phyloP scores from a whole-genome alignment of 2,888 invertebrate genomes.

The Ischnura elegans region DNA sequence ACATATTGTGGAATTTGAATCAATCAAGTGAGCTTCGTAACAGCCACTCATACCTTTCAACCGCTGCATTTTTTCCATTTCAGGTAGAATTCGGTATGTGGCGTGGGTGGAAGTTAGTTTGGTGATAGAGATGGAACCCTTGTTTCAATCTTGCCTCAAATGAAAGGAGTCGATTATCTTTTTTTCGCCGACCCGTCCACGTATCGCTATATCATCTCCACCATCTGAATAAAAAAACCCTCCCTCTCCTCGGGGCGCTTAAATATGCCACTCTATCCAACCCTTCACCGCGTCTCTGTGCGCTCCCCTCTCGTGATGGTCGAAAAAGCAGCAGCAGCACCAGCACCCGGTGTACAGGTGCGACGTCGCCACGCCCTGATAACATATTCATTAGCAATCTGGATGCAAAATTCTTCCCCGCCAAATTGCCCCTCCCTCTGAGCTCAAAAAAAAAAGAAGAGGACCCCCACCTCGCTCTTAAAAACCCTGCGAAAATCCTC shows the following conservation, averaged over 20 bases:
- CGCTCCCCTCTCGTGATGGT: conserved; percentile 10
- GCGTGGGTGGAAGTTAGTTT: neutral
- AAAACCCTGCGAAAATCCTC: neutral
- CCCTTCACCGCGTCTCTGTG: neutral
- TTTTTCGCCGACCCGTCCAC: neutral
- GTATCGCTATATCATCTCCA: neutral
- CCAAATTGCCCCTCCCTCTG: neutral
- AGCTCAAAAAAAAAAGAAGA: too few species aligned
- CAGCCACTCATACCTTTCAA: too few species aligned
- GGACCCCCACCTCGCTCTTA: neutral
- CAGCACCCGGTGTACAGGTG: conserved; percentile 40
- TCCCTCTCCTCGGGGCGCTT: neutral
- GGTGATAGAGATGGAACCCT: neutral
- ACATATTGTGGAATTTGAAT: too few species aligned
- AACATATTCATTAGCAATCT: conserved; percentile 66
- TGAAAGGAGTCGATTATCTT: neutral
- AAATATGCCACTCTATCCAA: neutral
- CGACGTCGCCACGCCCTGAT: conserved; percentile 63
- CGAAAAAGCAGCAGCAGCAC: conserved; percentile 1
- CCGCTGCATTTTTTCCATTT: neutral
- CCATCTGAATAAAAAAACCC: too few species aligned
- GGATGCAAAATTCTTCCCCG: conserved; percentile 55
- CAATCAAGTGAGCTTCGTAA: too few species aligned
- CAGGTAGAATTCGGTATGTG: neutral
- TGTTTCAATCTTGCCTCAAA: neutral